Evolutionary conservation across 2,888 invertebrate genomes (phyloP), one percentile per base, ranked within the genome.

Genomic region (Tortricodes alternella): DNA sequence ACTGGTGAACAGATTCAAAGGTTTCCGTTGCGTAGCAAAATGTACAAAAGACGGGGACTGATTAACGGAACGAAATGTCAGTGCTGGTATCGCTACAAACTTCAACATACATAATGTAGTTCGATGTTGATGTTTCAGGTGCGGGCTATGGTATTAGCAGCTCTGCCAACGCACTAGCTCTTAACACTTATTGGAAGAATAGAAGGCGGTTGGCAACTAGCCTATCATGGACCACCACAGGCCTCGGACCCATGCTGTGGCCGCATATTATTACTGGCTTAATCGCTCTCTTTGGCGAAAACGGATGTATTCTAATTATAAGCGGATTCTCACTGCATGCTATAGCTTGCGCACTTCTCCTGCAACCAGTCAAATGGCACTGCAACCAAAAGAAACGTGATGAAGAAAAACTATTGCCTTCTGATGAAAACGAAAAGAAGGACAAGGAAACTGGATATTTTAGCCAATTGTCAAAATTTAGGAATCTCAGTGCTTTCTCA

Each of bases 361-460:
- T 95, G 37, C 95, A 95, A 70, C 96, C 96, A 2, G 94, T 95
- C 0, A 93, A 93, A 75, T 94, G 94, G 94, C 95, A 96, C 73
- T 85, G 92, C 2, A 92, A 60, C 3, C 27, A 62, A n/a, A 75
- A 80, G 56, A 66, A 68, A 46, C 62, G 67, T 52, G 78, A 81
- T 23, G 78, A 78, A 62, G 74, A 84, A 53, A 83, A 78, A 50
- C 61, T 83, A 15, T 53, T 84, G 1, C 71, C 50, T 4, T 38
- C 63, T 48, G 55, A 62, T 3, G 46, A 73, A 52, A 63, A 56
- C 16, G 62, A 70, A 18, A 75, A 78, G 43, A 80, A 77, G 21
- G 74, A 77, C 48, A 67, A 74, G 58, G 87, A 85, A 50, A 88
- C 80, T 62, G 85, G 88, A 24, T 86, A 88, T 66, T 89, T 89